phyloP scores from a whole-genome alignment of 2,888 invertebrate genomes.

The Parelbella ahira region DNA sequence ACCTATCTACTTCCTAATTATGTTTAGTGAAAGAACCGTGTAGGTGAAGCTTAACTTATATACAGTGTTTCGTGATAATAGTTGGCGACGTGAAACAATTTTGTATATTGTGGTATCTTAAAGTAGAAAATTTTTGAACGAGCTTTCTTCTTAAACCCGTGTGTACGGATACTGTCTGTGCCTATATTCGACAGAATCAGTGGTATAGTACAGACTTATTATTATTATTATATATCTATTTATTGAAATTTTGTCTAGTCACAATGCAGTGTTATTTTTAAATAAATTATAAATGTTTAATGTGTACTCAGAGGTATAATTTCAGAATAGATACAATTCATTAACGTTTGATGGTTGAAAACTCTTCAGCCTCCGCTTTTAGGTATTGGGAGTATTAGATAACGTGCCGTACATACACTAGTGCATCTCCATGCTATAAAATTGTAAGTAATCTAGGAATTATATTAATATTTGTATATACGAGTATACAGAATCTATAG shows the following conservation, averaged over 20 bases:
- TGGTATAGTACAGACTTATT: slow-evolving; percentile 47
- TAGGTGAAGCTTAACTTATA: slow-evolving; percentile 48
- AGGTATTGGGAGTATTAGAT: no score
- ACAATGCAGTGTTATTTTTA: slow-evolving; percentile 20
- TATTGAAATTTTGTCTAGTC: slow-evolving; percentile 27
- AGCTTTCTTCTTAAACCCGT: slow-evolving; percentile 75
- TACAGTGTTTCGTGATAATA: slow-evolving; percentile 54
- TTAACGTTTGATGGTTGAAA: no score
- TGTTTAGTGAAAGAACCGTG: no score
- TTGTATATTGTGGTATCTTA: slow-evolving; percentile 28
- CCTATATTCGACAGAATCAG: slow-evolving; percentile 41
- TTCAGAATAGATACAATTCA: no score
- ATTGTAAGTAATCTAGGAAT: no score
- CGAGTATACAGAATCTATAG: no score
- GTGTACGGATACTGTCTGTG: slow-evolving; percentile 46
- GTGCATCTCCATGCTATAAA: no score
- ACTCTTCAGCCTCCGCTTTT: no score
- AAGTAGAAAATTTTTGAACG: slow-evolving; percentile 68
- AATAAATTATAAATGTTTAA: slow-evolving; percentile 13
- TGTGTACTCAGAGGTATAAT: no score
- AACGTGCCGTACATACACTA: no score
- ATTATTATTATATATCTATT: slow-evolving; percentile 35
- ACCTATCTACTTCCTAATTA: no score
- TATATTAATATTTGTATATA: no score
- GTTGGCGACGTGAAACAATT: slow-evolving; percentile 33